These are phyloP conservation scores for Henricia sp. DNA, from an alignment of 53 echinoderm and acorn worm species.

Conservation along the genomic window DNA sequence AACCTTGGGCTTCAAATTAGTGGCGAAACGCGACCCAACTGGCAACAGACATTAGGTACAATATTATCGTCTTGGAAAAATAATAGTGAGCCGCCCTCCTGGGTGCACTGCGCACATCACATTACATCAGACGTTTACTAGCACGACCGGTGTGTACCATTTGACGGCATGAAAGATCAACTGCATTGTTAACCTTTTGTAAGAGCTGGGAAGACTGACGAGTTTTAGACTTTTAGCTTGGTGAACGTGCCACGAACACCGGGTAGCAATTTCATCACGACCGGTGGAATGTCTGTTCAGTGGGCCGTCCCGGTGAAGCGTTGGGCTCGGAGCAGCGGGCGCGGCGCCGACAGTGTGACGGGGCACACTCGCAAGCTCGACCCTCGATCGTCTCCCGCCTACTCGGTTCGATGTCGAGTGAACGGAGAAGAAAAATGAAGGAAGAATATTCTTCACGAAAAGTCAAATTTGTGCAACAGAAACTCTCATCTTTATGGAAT, in stretches of 20 bases:
- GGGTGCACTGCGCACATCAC: conserved; percentile 32
- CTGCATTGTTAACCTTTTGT: conserved; percentile 43
- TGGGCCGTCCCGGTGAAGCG: conserved; percentile 30
- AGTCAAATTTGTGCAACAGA: too few relatives aligned
- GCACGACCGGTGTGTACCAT: conserved; percentile 39
- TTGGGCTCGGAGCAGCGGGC: conserved; percentile 14
- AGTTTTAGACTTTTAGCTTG: neutral
- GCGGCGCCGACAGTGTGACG: conserved; percentile 51
- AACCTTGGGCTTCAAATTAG: too few relatives aligned
- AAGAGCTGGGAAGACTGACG: neutral
- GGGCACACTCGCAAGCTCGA: conserved; percentile 53
- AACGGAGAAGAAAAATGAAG: too few relatives aligned
- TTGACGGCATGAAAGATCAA: conserved; percentile 4
- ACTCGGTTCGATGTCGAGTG: too few relatives aligned
- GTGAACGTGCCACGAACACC: conserved; percentile 13
- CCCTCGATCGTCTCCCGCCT: too few relatives aligned
- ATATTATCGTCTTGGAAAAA: neutral
- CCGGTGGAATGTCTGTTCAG: conserved; percentile 28
- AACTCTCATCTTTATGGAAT: too few relatives aligned
- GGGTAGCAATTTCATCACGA: conserved; percentile 49
- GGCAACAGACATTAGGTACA: conserved; percentile 13
- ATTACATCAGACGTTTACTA: conserved; percentile 54
- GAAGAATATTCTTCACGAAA: too few relatives aligned
- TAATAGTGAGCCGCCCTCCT: conserved; percentile 12
- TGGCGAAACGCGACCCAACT: too few relatives aligned